Conservation (phyloP, 1,140 invertebrate species). For the Drosophila sp. region DNA sequence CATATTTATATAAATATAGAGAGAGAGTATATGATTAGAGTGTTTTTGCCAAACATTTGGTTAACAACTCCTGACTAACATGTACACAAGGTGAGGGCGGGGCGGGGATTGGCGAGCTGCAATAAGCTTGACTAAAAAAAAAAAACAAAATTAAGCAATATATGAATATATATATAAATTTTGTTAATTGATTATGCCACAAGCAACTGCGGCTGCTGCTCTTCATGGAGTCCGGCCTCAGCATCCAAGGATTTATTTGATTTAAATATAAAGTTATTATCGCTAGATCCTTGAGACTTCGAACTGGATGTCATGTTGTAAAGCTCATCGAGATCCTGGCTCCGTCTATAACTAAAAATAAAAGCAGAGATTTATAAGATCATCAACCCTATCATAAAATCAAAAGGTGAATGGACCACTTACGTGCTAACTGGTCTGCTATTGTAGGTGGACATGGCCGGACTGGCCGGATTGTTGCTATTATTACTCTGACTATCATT, state of each 20-base stretch:
- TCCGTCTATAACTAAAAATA: slow-evolving; percentile 77
- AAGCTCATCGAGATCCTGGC: slow-evolving; percentile 85
- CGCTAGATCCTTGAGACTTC: slow-evolving; percentile 84
- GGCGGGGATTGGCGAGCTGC: background rate
- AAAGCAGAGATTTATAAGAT: background rate
- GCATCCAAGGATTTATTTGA: slow-evolving; percentile 75
- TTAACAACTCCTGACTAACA: slow-evolving; percentile 8
- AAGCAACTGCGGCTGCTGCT: slow-evolving; percentile 50
- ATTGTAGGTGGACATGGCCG: slow-evolving; percentile 66
- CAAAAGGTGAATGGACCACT: slow-evolving; percentile 12
- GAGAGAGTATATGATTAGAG: slow-evolving; percentile 11
- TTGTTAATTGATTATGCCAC: slow-evolving; percentile 45
- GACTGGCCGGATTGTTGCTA: slow-evolving; percentile 73
- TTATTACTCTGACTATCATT: slow-evolving; percentile 76
- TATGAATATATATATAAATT: slow-evolving; percentile 8
- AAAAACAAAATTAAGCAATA: background rate
- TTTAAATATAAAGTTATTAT: slow-evolving; percentile 75
- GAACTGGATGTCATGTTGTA: slow-evolving; percentile 84
- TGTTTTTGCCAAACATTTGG: background rate
- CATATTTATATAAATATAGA: background rate
- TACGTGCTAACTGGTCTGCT: slow-evolving; percentile 82
- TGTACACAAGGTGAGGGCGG: background rate
- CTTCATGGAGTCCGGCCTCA: slow-evolving; percentile 61
- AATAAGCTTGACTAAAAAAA: slow-evolving; percentile 17
- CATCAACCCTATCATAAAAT: no score